Evolutionary conservation across 2,888 invertebrate species (phyloP), one percentile per base, ranked within the genome.

Genomic region (Hoplodrina blanda): DNA sequence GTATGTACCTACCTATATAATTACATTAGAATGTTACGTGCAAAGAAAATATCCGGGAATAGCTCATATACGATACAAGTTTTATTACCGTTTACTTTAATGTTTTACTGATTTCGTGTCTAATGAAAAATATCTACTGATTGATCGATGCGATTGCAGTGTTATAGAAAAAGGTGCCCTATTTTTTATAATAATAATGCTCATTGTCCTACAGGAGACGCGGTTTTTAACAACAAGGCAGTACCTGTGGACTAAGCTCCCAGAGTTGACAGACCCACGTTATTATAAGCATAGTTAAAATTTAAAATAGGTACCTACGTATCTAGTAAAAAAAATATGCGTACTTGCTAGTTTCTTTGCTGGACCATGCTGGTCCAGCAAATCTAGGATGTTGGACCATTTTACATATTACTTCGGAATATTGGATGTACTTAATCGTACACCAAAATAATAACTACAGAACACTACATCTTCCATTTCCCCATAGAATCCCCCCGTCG

Each of bases 401-500:
- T 13, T n/a, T n/a, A n/a, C n/a, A 41, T 41, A 4, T 41, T 41
- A 41, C 11, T 41, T 41, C 2, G 41, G 13, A 41, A 41, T 41
- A 41, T 41, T 41, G 11, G 11, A 41, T 10, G 41, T 13, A 41
- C 41, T 11, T 8, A 41, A 1, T 41, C 41, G 41, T 41, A 41
- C 41, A 7, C 37, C 8, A 7, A 37, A 8, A 8, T 8, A 44
- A 44, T 4, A 44, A 15, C 44, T 44, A 1, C 44, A 44, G 15
- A 17, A 46, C 7, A 46, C 17, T 77, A 76, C 6, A 76, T 33
- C 4, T 33, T 11, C 13, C 5, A 6, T 57, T 54, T 41, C 64
- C 6, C 65, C 60, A 65, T 87, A 98, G 98, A 98, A 96, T 98
- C 98, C 87, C 98, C 98, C 63, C 97, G 98, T 91, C 98, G 98